Evolutionary conservation across 2,113 vertebrate genomes (phyloP).

Genomic region (Pogona vitticeps): DNA sequence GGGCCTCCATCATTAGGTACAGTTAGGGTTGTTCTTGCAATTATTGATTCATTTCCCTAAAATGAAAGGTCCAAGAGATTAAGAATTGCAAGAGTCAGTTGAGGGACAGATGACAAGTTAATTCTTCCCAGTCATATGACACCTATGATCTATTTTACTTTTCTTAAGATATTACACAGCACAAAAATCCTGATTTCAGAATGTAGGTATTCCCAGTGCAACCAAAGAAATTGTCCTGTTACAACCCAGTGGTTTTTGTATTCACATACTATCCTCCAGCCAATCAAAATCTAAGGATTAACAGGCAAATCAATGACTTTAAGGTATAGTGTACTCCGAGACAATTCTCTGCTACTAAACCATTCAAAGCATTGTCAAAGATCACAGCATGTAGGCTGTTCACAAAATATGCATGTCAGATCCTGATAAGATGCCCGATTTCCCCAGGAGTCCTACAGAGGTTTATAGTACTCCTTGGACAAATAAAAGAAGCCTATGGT

Average conservation of each 20-base stretch:
- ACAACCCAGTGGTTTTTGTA: background rate
- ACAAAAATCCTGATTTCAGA: slow-evolving; percentile 9
- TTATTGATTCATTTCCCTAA: slow-evolving; percentile 92
- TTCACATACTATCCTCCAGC: background rate
- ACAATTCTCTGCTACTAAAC: background rate
- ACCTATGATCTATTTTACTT: background rate
- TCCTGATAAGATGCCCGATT: too few relatives aligned
- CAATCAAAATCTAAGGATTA: background rate
- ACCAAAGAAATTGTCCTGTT: background rate
- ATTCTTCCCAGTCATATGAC: background rate
- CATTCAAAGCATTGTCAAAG: background rate
- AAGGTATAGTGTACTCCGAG: too few relatives aligned
- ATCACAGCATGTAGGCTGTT: background rate
- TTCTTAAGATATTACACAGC: background rate
- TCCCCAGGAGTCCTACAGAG: too few relatives aligned
- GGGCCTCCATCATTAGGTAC: slow-evolving; percentile 90
- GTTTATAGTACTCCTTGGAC: too few relatives aligned
- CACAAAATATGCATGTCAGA: background rate
- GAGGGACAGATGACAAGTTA: accelerated
- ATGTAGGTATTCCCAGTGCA: background rate
- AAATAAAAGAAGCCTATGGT: too few relatives aligned
- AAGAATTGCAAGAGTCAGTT: background rate
- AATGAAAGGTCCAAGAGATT: accelerated
- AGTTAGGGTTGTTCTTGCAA: slow-evolving; percentile 93
- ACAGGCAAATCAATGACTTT: background rate